A percentile compares a stretch with the other conserved stretches of the same genome.
Evolutionary conservation across 1,140 invertebrate genomes (phyloP).

Genomic region (Copidosoma floridanum): DNA sequence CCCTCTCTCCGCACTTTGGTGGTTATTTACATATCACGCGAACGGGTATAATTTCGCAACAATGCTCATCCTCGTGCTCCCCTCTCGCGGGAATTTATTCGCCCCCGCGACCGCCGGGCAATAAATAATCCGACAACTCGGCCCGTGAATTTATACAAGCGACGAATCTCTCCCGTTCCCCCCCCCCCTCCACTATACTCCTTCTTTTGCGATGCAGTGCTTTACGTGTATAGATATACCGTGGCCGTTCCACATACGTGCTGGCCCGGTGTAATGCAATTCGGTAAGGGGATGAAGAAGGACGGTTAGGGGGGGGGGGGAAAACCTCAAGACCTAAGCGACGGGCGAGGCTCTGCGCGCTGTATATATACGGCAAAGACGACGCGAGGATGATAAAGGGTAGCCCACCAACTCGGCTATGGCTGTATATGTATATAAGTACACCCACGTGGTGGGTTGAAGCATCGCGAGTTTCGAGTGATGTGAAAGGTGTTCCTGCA

Average conservation of each 20-base stretch:
- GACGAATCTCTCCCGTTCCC: not conserved
- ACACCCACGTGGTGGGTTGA: no score
- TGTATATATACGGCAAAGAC: no score
- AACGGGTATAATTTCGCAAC: not conserved
- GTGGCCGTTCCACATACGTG: no score
- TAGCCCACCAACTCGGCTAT: no score
- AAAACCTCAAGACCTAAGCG: not conserved
- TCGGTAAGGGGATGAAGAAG: no score
- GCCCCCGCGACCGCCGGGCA: not conserved
- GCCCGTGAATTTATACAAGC: slow-evolving; percentile 6
- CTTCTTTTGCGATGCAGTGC: no score
- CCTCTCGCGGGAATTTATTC: slow-evolving; percentile 15
- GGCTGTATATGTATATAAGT: no score
- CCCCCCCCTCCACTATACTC: no score
- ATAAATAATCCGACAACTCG: slow-evolving; percentile 14
- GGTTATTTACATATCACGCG: slow-evolving; percentile 6
- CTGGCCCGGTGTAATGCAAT: no score
- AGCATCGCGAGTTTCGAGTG: no score
- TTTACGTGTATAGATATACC: no score
- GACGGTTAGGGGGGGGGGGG: not conserved
- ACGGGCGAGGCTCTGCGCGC: not conserved
- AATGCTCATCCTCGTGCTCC: slow-evolving; percentile 8
- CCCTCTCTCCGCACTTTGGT: not conserved
- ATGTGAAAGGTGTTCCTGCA: no score
- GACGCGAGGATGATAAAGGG: not conserved